Evolutionary conservation across 2,113 vertebrate genomes (phyloP), one percentile per base, ranked within the genome.

Genomic region (Corythornis cristatus): DNA sequence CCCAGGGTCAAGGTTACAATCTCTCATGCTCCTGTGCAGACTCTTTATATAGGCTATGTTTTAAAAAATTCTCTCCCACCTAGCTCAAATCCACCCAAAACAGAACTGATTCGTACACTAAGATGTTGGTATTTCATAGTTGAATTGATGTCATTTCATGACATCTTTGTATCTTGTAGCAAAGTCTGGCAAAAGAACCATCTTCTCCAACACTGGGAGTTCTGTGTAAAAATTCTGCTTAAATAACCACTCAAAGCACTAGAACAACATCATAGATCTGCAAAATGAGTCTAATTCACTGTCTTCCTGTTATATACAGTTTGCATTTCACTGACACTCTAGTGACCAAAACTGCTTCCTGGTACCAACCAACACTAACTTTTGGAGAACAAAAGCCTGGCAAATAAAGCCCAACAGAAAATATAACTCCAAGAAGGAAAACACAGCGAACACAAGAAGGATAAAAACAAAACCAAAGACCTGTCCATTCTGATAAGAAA

Each of bases 281-380:
- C 31, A 2, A 21, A 78, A 45, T 0, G 0, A 75, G 5, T 10
- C 26, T 13, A 16, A 92, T 33, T 31, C 62, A n/a, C 60, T n/a
- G 40, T 1, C 64, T n/a, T 75, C 35, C 74, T 42, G 4, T 23
- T 86, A 58, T 4, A 5, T 4, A 84, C 21, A 65, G 31, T 28
- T 35, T 46, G 33, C 17, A n/a, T 28, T 76, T 51, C 40, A 46
- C 4, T n/a, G 60, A 10, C 67, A 42, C 45, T 53, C 37, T 19
- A 35, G 37, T 40, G 31, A 92, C 14, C 31, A 64, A 80, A 87
- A 83, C 25, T 26, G 42, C n/a, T 72, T 70, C 31, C 67, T 3
- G 4, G 13, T 35, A 83, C 25, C n/a, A 85, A 73, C 9, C 42
- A 86, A 60, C 23, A 54, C 22, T 29, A 89, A 50, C 20, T 46